Conservation (phyloP, 2,113 vertebrate species). For the Crotalus helleri region DNA sequence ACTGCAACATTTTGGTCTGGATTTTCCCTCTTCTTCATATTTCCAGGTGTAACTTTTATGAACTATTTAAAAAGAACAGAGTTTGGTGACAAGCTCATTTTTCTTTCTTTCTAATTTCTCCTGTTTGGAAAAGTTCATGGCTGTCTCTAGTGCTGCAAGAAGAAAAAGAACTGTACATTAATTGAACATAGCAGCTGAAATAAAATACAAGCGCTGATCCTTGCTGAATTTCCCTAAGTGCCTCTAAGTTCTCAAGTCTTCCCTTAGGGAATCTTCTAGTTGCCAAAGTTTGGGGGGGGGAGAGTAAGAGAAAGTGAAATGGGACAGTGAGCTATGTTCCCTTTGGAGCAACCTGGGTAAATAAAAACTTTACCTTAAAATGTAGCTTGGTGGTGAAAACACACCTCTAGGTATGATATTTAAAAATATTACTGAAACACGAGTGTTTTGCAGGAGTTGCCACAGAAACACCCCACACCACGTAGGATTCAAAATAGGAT, state of each 20-base stretch:
- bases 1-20: neutral
- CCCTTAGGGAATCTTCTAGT: neutral
- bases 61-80: neutral
- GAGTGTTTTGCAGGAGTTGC: slow-evolving; percentile 68
- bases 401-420: slow-evolving; percentile 26
- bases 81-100: neutral
- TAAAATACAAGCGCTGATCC: accelerated
- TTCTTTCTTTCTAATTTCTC: neutral
- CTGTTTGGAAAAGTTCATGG: neutral
- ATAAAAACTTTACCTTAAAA: slow-evolving; percentile 29
- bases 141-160: neutral
- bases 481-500: slow-evolving; percentile 70
- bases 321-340: neutral
- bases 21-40: neutral
- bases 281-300: neutral
- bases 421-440: slow-evolving; percentile 57
- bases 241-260: neutral
- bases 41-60: neutral
- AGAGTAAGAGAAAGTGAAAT: neutral
- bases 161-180: accelerated
- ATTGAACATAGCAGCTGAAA: neutral
- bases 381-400: slow-evolving; percentile 33
- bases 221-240: neutral
- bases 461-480: slow-evolving; percentile 59
- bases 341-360: neutral